Base-by-base conservation (phyloP, 2,113 vertebrate species). In the Scopus umbretta region DNA sequence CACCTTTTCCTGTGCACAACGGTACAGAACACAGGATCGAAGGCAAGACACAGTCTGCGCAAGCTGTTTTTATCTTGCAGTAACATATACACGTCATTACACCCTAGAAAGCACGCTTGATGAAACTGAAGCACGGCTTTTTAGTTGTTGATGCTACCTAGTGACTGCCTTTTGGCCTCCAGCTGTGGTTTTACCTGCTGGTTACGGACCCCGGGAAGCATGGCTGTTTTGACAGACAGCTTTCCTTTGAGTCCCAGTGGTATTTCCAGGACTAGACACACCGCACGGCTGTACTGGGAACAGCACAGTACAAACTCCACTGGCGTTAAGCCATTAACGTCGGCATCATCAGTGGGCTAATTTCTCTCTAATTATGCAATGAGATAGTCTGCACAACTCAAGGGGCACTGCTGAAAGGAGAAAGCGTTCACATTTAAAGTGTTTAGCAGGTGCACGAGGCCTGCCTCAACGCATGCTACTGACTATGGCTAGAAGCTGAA, bases 1-100 rank as follows among this genome's bases (percentile, higher is more conserved):
- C 93, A 3, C 94, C 96, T 91, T 97, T 97, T 29, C 96, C 97
- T 97, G 90, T 2, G 68, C 67, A 79, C 14, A 80, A 65, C 0
- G 1, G 59, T 6, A 84, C 15, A 72, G 58, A n/a, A 29, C 21
- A 21, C 9, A 19, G 68, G 52, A 6, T 1, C 80, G 43, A 70
- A 40, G 61, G 61, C 52, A 42, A 22, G 56, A 5, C 19, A 4
- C 4, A 3, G 40, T 15, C 27, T 13, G 40, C 34, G 18, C 6
- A 3, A 4, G 15, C 7, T 3, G 1, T 9, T 47, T 76, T 10
- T 15, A 19, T 13, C 63, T 27, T 25, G 50, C 36, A 32, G 1
- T 4, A n/a, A 22, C n/a, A 7, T 2, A 61, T 3, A 23, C 36
- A 29, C 0, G 6, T 67, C 21, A 15, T 7, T 9, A n/a, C 13